These are phyloP conservation scores for Archegozetes longisetosus DNA, from an alignment of 1,140 invertebrate genomes.

Conservation along the genomic window DNA sequence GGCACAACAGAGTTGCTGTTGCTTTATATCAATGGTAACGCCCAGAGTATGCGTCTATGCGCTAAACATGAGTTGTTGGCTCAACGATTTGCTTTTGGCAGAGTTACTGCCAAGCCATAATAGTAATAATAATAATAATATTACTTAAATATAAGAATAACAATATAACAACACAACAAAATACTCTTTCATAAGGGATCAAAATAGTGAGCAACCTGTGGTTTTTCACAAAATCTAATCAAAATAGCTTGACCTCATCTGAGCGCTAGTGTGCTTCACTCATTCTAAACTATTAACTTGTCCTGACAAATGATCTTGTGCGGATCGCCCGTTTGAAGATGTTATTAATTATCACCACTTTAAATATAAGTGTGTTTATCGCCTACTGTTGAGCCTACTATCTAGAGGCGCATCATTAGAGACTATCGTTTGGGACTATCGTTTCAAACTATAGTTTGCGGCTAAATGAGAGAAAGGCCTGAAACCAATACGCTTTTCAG, in stretches of 20 bases:
- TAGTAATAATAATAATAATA: not conserved
- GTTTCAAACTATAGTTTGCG: not conserved
- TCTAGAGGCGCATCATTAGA: not conserved
- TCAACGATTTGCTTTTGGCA: not conserved
- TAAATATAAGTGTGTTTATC: not conserved
- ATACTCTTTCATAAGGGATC: too few relatives aligned
- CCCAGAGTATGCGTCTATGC: not conserved
- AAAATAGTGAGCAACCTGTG: not conserved
- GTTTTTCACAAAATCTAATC: not conserved
- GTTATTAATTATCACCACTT: not conserved
- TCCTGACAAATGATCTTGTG: not conserved
- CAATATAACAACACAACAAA: not conserved
- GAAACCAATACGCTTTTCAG: not conserved
- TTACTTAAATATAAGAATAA: not conserved
- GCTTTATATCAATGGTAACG: not conserved
- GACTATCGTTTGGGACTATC: too few relatives aligned
- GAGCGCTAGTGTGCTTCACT: not conserved
- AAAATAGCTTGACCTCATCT: not conserved
- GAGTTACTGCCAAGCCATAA: not conserved
- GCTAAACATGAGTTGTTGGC: not conserved
- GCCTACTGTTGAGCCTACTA: not conserved
- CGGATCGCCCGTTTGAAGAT: too few relatives aligned
- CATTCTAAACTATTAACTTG: not conserved
- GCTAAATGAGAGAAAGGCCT: not conserved
- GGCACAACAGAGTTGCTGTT: too few relatives aligned